Conservation (phyloP, 2,888 invertebrate genomes). For the Hesperia comma region DNA sequence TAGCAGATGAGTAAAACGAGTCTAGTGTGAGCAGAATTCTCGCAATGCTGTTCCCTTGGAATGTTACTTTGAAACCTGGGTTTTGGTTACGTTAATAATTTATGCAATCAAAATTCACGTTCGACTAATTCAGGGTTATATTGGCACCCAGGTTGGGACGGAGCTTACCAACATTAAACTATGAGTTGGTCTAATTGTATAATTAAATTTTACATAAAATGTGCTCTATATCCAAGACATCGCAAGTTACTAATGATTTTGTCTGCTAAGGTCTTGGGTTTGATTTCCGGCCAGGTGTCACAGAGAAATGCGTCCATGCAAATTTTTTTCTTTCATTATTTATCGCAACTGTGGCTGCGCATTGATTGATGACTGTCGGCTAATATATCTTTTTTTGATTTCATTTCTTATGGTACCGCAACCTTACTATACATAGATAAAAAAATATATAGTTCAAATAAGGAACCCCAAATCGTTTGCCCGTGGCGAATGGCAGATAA, state of each 20-base stretch:
- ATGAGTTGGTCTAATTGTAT: not conserved
- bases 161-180: not conserved
- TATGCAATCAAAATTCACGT: not conserved
- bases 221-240: too few relatives aligned
- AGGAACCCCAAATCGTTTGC: slow-evolving; percentile 29
- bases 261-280: too few relatives aligned
- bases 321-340: too few relatives aligned
- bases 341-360: too few relatives aligned
- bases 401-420: too few relatives aligned
- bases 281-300: too few relatives aligned
- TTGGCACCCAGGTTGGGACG: too few relatives aligned
- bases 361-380: too few relatives aligned
- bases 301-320: too few relatives aligned
- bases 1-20: slow-evolving; percentile 26
- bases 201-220: not conserved
- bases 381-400: too few relatives aligned
- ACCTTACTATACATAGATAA: not conserved
- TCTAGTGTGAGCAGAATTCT: slow-evolving; percentile 10
- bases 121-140: too few relatives aligned
- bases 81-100: not conserved
- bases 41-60: not conserved
- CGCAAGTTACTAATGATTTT: too few relatives aligned
- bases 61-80: not conserved
- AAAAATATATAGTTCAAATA: not conserved
- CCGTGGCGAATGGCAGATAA: slow-evolving; percentile 42